Evolutionary conservation across 1,140 invertebrate genomes (phyloP).

Genomic region (Lepidostoma basale): DNA sequence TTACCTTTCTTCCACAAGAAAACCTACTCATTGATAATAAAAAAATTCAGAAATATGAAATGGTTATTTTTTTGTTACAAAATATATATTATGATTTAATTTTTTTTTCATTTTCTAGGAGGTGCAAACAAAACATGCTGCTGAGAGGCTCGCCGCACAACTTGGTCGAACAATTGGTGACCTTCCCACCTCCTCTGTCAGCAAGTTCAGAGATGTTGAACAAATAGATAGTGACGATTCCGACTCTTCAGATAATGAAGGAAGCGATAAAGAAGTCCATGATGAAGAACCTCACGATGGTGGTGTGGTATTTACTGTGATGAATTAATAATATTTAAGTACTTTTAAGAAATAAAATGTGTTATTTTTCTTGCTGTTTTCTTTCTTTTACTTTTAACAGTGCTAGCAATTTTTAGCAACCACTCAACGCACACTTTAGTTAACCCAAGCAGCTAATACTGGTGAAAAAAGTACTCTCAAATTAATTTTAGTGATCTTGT

Average conservation of each 20-base stretch:
- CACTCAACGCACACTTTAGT: too few relatives aligned
- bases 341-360: too few relatives aligned
- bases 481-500: too few relatives aligned
- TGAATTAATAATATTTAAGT: slow-evolving; percentile 30
- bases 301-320: slow-evolving; percentile 53
- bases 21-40: too few relatives aligned
- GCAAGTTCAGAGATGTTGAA: slow-evolving; percentile 44
- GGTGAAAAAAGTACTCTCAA: too few relatives aligned
- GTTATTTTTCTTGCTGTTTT: too few relatives aligned
- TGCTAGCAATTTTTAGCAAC: too few relatives aligned
- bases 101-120: slow-evolving; percentile 49
- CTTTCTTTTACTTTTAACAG: background rate
- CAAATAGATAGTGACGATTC: slow-evolving; percentile 35
- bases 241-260: slow-evolving; percentile 52
- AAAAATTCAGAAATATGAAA: too few relatives aligned
- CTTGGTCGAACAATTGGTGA: slow-evolving; percentile 46
- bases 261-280: slow-evolving; percentile 50
- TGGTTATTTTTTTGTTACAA: too few relatives aligned
- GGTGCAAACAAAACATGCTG: slow-evolving; percentile 58
- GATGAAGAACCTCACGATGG: slow-evolving; percentile 58
- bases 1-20: too few relatives aligned
- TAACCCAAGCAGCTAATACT: too few relatives aligned
- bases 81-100: slow-evolving; percentile 26
- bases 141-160: slow-evolving; percentile 54
- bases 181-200: slow-evolving; percentile 41